These are phyloP conservation scores for Buceros bicornis DNA, from an alignment of 2,797 vertebrate species.

Conservation along the genomic window DNA sequence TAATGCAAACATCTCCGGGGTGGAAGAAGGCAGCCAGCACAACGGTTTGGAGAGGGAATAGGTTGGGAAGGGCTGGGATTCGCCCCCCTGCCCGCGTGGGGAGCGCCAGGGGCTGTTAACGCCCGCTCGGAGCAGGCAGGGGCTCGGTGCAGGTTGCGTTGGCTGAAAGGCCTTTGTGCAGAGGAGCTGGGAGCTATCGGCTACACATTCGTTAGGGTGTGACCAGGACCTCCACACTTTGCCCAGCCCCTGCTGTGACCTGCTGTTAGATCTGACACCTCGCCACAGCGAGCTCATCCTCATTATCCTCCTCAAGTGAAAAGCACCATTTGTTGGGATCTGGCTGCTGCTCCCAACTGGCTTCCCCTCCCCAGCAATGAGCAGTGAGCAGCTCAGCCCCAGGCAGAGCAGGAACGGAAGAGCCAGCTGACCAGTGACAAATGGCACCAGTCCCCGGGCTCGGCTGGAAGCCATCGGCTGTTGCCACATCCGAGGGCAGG, in stretches of 20 bases:
- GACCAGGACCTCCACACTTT: background rate
- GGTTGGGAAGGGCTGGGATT: constrained; percentile 44
- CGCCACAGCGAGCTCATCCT: background rate
- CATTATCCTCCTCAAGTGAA: constrained; percentile 38
- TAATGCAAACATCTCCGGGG: constrained; percentile 66
- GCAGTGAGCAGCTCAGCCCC: background rate
- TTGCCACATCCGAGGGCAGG: constrained; percentile 37
- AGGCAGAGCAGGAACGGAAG: background rate
- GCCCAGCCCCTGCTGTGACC: constrained; percentile 54
- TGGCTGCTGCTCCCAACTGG: constrained; percentile 31
- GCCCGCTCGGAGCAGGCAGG: constrained; percentile 32
- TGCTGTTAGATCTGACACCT: constrained; percentile 69
- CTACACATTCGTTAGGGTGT: background rate
- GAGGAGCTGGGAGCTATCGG: background rate
- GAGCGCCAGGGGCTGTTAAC: constrained; percentile 63
- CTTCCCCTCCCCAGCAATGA: background rate
- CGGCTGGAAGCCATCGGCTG: constrained; percentile 42
- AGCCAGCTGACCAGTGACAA: constrained; percentile 65
- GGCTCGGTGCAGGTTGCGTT: constrained; percentile 42
- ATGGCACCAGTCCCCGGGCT: background rate
- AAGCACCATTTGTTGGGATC: constrained; percentile 60
- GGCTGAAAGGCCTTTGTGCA: constrained; percentile 7
- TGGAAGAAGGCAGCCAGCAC: constrained; percentile 40
- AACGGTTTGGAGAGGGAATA: constrained; percentile 43
- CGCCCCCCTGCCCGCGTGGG: constrained; percentile 14